A percentile compares a stretch with the other conserved stretches of the same genome.
Evolutionary conservation across 2,113 vertebrate genomes (phyloP).

Genomic region (Edolisoma coerulescens): DNA sequence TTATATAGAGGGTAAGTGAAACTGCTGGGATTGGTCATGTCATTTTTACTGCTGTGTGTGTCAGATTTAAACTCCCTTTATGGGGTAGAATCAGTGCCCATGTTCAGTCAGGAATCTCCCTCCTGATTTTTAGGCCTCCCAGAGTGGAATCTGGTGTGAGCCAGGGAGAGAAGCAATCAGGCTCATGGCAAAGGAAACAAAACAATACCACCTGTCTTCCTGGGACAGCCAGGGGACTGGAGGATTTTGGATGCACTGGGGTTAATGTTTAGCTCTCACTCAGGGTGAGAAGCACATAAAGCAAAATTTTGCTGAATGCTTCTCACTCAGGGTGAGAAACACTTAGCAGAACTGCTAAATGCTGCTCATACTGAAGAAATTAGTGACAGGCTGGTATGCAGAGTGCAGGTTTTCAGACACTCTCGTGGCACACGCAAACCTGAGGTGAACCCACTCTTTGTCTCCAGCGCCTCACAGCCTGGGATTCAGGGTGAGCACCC

Average conservation of each 20-base stretch:
- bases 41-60: neutral
- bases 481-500: neutral
- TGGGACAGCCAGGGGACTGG: neutral
- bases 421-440: neutral
- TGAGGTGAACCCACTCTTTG: neutral
- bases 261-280: neutral
- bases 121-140: neutral
- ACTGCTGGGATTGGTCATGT: neutral
- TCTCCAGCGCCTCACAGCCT: neutral
- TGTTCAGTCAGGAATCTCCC: neutral
- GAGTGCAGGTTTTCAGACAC: neutral
- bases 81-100: neutral
- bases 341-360: neutral
- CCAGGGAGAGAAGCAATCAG: neutral
- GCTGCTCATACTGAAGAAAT: neutral
- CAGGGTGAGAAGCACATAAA: neutral
- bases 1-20: neutral
- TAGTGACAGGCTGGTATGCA: neutral
- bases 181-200: neutral
- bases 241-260: neutral
- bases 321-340: neutral
- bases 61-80: neutral
- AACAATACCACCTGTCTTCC: neutral
- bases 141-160: neutral
- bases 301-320: neutral